A percentile compares a stretch with the other conserved stretches of the same genome.
phyloP scores from a whole-genome alignment of 2,888 invertebrate genomes.

The Boloria selene region DNA sequence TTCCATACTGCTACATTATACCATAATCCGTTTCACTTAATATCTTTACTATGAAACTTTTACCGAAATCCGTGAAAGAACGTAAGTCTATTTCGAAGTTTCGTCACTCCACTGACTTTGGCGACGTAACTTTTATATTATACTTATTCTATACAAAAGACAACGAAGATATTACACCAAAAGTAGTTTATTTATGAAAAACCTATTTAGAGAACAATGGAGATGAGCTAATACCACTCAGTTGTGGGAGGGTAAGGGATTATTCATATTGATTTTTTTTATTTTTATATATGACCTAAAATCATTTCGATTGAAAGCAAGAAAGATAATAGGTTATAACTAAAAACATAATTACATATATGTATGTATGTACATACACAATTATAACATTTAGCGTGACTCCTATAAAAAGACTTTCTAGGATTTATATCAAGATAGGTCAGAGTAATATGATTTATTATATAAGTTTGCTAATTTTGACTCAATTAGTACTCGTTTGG shows the following conservation, averaged over 20 bases:
- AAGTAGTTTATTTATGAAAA: slow-evolving; percentile 27
- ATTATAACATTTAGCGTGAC: too few species aligned
- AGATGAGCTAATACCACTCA: slow-evolving; percentile 4
- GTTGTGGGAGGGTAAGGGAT: slow-evolving; percentile 4
- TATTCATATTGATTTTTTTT: not conserved
- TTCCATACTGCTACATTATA: slow-evolving; percentile 1
- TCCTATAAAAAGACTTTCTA: too few species aligned
- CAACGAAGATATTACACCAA: slow-evolving; percentile 14
- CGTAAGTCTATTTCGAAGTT: slow-evolving; percentile 33
- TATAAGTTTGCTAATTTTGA: too few species aligned
- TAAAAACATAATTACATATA: too few species aligned
- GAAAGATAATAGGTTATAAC: too few species aligned
- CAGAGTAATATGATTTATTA: too few species aligned
- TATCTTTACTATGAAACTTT: slow-evolving; percentile 28
- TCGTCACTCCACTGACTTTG: slow-evolving; percentile 19
- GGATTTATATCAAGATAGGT: too few species aligned
- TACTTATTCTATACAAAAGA: slow-evolving; percentile 31
- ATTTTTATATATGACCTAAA: not conserved
- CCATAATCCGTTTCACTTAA: slow-evolving; percentile 26
- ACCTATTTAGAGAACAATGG: slow-evolving; percentile 12
- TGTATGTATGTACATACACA: too few species aligned
- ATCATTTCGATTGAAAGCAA: too few species aligned
- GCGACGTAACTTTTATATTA: slow-evolving; percentile 32
- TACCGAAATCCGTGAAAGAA: slow-evolving; percentile 19
- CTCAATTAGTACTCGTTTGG: too few species aligned